Conservation (phyloP, 2,113 vertebrate species). For the Eleginops maclovinus region DNA sequence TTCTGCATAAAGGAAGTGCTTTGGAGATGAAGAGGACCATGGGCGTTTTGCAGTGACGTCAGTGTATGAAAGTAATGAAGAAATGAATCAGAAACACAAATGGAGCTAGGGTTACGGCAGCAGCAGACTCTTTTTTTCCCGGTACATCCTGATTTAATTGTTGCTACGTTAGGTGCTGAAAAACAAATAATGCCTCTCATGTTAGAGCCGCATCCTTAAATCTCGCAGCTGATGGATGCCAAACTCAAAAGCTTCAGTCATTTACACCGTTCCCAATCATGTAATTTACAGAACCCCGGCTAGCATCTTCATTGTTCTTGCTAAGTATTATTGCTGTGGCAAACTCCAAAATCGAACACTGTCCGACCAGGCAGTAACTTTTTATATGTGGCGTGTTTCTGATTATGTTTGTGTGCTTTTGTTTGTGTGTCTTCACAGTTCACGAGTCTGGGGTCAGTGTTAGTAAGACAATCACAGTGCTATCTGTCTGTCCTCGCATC, state of each 20-base stretch:
- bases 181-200: constrained; percentile 40
- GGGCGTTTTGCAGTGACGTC: constrained; percentile 29
- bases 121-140: constrained; percentile 35
- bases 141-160: constrained; percentile 60
- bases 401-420: constrained; percentile 48
- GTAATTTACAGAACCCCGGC: constrained; percentile 5
- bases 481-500: constrained; percentile 72
- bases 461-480: constrained; percentile 84
- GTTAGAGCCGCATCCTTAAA: constrained; percentile 47
- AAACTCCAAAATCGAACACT: constrained; percentile 47
- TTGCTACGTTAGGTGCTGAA: constrained; percentile 76
- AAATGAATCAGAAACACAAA: constrained; percentile 22
- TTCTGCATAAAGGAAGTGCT: constrained; percentile 67
- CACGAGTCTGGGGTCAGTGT: constrained; percentile 84
- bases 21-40: constrained; percentile 4
- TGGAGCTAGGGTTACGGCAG: constrained; percentile 16
- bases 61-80: neutral
- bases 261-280: constrained; percentile 5
- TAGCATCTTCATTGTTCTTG: constrained; percentile 17
- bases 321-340: constrained; percentile 83
- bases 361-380: constrained; percentile 35
- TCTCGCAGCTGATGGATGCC: constrained; percentile 15
- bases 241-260: constrained; percentile 7
- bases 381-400: constrained; percentile 26
- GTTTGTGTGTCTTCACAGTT: constrained; percentile 76